Evolutionary conservation across 2,888 invertebrate genomes (phyloP), one percentile per base, ranked within the genome.

Genomic region (Stenolophus ochropezus): DNA sequence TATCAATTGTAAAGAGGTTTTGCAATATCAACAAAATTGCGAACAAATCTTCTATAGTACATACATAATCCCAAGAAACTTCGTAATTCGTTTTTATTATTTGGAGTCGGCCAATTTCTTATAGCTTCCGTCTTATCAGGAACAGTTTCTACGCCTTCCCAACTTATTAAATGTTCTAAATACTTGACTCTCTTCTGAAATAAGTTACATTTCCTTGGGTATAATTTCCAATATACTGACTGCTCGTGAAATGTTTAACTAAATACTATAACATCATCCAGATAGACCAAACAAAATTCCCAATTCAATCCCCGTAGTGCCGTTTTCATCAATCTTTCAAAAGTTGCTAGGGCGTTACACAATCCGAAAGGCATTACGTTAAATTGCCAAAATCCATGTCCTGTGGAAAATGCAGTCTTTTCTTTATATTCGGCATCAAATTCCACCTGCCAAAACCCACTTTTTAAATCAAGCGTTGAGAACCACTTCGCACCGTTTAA

Each of bases 141-240:
- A 56, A 21, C 20, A 21, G 56, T 56, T 20, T 16, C 16, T 16
- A 56, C 11, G 8, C 56, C 21, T 56, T 56, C 8, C 2, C 18
- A 4, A 27, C 27, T 27, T 27, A 27, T 27, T 27, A 27, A 27
- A 27, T 27, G 27, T 27, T 5, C 27, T 27, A 27, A 21, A 20
- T 18, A 56, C 8, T 56, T 20, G 4, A 21, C 56, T 21, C 20
- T 20, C 56, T 20, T 16, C 4, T 56, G 56, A 56, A 56, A 56
- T 5, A 18, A 56, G 11, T 6, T 20, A 20, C 84, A 84, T 69
- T 85, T 86, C n/a, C 84, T 83, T 8, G 16, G 27, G 21, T 84
- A 84, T 5, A 83, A 51, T 21, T 49, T 81, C 20, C 85, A 58
- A 0, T 82, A 78, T 0, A 84, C 84, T n/a, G 81, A 61, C 3